Conservation (phyloP, 2,888 invertebrate species). For the Chorisops tibialis region DNA sequence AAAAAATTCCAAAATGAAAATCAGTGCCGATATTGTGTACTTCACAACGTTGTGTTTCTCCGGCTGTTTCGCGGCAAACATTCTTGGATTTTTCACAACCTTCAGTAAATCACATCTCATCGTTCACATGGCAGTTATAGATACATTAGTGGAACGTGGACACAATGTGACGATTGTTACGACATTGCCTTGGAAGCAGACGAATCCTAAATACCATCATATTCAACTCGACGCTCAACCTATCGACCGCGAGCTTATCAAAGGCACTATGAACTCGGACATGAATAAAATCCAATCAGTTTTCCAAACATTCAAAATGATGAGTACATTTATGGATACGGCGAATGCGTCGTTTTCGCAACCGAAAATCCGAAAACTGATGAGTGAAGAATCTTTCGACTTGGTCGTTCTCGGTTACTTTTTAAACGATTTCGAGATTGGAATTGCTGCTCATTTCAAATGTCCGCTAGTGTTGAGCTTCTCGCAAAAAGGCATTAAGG, state of each 20-base stretch:
- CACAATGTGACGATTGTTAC: slow-evolving; percentile 48
- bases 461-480: slow-evolving; percentile 28
- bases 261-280: too few species aligned
- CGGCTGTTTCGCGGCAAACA: slow-evolving; percentile 18
- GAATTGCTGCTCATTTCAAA: slow-evolving; percentile 33
- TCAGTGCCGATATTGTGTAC: too few species aligned
- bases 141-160: slow-evolving; percentile 43
- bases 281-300: too few species aligned
- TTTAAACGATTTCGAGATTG: slow-evolving; percentile 22
- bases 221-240: not conserved
- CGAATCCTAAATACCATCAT: slow-evolving; percentile 13
- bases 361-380: not conserved
- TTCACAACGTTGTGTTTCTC: too few species aligned
- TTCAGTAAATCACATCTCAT: slow-evolving; percentile 47
- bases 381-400: slow-evolving; percentile 11
- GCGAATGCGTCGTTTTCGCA: too few species aligned
- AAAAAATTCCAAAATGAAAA: too few species aligned
- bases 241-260: too few species aligned
- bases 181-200: slow-evolving; percentile 36
- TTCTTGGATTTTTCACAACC: slow-evolving; percentile 47
- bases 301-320: too few species aligned
- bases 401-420: slow-evolving; percentile 18
- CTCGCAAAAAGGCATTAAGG: not conserved
- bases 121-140: slow-evolving; percentile 44
- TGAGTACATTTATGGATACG: too few species aligned